Conservation (phyloP, 2,113 vertebrate species). For the Toxotes jaculatrix region DNA sequence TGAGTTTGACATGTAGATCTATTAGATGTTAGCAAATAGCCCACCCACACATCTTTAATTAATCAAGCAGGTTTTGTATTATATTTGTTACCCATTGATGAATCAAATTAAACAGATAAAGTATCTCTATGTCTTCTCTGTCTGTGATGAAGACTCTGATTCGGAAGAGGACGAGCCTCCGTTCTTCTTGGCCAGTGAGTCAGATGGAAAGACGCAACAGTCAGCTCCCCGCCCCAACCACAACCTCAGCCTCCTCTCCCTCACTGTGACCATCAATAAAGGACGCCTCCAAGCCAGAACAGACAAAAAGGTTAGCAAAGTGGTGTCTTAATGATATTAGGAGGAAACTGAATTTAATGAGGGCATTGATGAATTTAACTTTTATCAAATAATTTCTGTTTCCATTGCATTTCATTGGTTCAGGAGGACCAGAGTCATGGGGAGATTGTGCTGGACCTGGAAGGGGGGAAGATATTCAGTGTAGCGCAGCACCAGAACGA, state of each 20-base stretch:
- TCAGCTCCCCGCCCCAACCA: constrained; percentile 68
- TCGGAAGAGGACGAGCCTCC: constrained; percentile 91
- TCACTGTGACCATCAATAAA: constrained; percentile 86
- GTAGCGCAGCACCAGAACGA: constrained; percentile 90
- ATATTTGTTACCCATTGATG: constrained; percentile 22
- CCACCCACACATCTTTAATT: neutral
- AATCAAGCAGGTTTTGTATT: constrained; percentile 1
- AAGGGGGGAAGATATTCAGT: constrained; percentile 90
- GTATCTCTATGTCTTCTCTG: neutral
- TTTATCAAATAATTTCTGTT: neutral
- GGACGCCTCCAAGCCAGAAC: constrained; percentile 89
- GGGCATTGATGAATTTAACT: constrained; percentile 14
- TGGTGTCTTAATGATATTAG: neutral
- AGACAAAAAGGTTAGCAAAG: constrained; percentile 86
- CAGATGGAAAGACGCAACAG: constrained; percentile 56
- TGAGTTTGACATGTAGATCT: constrained; percentile 65
- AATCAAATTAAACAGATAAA: neutral
- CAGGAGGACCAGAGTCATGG: constrained; percentile 88
- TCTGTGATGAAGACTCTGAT: constrained; percentile 85
- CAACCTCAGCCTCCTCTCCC: constrained; percentile 87
- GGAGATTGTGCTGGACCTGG: constrained; percentile 90
- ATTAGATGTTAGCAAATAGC: neutral
- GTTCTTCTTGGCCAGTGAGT: constrained; percentile 84
- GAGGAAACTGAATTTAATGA: neutral
- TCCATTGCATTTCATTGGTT: neutral